Percentiles rank a stretch among this genome's conserved stretches.
phyloP scores from a whole-genome alignment of 2,797 vertebrate species.

The Labeo calbasu region DNA sequence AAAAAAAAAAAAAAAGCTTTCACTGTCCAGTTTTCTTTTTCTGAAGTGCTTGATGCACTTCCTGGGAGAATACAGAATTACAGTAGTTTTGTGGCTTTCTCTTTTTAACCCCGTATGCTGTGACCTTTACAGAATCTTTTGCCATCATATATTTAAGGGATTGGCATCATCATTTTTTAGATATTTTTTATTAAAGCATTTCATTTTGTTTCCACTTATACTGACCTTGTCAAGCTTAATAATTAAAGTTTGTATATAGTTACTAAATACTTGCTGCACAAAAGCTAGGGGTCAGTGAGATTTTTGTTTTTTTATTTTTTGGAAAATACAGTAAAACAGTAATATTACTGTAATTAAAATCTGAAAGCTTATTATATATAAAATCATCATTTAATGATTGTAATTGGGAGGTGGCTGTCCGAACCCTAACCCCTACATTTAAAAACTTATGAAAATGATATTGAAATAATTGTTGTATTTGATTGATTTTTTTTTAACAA shows the following conservation, averaged over 20 bases:
- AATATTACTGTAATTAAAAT: neutral
- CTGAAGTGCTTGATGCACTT: neutral
- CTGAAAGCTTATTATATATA: no score
- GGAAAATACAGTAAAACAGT: neutral
- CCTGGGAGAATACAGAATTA: neutral
- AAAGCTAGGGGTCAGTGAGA: no score
- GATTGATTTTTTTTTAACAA: no score
- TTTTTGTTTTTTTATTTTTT: no score
- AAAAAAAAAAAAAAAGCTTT: neutral
- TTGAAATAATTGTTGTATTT: no score
- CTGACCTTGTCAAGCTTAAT: neutral
- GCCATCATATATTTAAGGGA: neutral
- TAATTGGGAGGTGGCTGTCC: no score
- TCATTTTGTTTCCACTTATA: neutral
- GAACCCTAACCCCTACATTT: no score
- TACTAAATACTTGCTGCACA: no score
- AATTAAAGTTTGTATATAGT: neutral
- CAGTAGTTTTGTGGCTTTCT: neutral
- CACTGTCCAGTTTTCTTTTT: neutral
- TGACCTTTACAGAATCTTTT: neutral
- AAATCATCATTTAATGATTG: no score
- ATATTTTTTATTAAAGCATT: neutral
- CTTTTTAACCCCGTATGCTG: neutral
- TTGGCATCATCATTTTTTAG: no score
- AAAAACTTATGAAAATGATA: no score